phyloP scores from a whole-genome alignment of 2,888 invertebrate species.

The Anticlea derivata region DNA sequence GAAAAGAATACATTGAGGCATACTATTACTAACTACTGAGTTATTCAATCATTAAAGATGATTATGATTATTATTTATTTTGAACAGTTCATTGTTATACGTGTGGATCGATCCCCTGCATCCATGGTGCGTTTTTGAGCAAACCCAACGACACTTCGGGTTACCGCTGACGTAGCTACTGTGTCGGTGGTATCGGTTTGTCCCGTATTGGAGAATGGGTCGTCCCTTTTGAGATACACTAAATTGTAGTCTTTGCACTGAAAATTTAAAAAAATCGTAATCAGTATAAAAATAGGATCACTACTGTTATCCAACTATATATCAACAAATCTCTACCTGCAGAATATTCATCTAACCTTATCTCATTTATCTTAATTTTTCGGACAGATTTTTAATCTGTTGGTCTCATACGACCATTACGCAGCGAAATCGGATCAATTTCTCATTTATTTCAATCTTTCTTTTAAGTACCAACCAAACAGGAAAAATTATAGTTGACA shows the following conservation, averaged over 20 bases:
- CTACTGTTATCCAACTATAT: too few species aligned
- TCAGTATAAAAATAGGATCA: neutral
- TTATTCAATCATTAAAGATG: neutral
- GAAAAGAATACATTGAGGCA: too few species aligned
- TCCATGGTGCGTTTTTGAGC: slow-evolving; percentile 12
- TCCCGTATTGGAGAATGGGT: slow-evolving; percentile 11
- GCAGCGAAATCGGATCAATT: too few species aligned
- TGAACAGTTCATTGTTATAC: slow-evolving; percentile 12
- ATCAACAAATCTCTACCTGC: too few species aligned
- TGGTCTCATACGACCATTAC: too few species aligned
- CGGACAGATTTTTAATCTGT: too few species aligned
- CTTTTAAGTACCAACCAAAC: too few species aligned
- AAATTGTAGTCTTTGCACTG: neutral
- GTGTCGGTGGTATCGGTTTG: slow-evolving; percentile 24
- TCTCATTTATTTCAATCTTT: too few species aligned
- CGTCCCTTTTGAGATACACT: slow-evolving; percentile 8
- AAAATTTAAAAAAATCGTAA: neutral
- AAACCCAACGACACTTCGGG: slow-evolving; percentile 17
- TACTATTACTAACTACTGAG: too few species aligned
- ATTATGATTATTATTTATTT: slow-evolving; percentile 14
- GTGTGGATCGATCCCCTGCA: slow-evolving; percentile 14
- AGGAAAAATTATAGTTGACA: too few species aligned
- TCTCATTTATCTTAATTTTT: too few species aligned
- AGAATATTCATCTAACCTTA: too few species aligned
- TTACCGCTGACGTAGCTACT: slow-evolving; percentile 9